phyloP scores from a whole-genome alignment of 2,113 vertebrate genomes.

The Emydura subglobosa region DNA sequence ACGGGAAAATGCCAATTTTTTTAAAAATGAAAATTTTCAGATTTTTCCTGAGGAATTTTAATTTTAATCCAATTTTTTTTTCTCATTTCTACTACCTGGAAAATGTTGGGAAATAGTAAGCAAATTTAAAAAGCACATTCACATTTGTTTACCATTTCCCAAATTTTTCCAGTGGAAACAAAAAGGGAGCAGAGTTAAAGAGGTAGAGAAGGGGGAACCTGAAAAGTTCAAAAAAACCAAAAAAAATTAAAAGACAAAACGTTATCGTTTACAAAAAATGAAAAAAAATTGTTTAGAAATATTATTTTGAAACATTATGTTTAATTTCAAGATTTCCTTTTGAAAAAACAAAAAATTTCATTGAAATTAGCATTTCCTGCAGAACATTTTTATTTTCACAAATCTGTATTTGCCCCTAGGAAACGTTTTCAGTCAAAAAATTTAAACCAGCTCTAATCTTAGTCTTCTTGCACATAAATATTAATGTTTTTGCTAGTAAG shows the following conservation, averaged over 20 bases:
- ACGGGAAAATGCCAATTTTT: background rate
- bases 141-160: background rate
- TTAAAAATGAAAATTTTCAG: background rate
- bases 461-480: background rate
- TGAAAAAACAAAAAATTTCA: background rate
- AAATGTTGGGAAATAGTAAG: background rate
- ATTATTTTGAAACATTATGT: background rate
- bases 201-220: background rate
- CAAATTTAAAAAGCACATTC: slow-evolving; percentile 18
- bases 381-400: fast-evolving
- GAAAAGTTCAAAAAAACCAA: background rate
- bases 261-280: background rate
- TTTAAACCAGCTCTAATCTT: background rate
- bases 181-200: background rate
- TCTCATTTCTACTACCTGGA: background rate
- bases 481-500: background rate
- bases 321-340: background rate
- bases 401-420: background rate
- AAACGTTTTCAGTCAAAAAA: background rate
- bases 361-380: background rate
- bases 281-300: background rate
- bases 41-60: background rate
- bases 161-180: background rate
- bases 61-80: background rate
- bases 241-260: background rate